These are phyloP conservation scores for Rafetus swinhoei DNA, from an alignment of 2,113 vertebrate species.

Conservation along the genomic window DNA sequence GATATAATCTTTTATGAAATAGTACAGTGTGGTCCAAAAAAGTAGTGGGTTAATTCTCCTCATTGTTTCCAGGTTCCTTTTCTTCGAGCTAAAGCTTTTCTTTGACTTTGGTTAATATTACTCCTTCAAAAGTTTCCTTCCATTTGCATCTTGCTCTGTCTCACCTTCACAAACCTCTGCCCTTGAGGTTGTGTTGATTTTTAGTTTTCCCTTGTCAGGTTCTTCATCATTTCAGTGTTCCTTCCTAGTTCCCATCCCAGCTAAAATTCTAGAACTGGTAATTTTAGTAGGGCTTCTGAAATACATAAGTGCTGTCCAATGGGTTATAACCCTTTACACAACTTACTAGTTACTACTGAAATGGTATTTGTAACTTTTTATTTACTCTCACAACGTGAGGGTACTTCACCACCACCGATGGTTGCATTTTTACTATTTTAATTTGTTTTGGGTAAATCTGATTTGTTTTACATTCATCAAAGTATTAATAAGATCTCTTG, in stretches of 20 bases:
- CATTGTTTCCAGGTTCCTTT: neutral
- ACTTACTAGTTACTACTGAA: neutral
- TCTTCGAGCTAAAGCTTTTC: neutral
- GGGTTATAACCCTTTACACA: neutral
- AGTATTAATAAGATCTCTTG: neutral
- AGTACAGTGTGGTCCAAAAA: neutral
- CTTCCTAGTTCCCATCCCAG: neutral
- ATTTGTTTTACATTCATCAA: neutral
- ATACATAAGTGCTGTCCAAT: neutral
- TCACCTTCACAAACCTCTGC: neutral
- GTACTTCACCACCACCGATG: neutral
- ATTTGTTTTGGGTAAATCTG: neutral
- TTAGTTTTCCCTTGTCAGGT: neutral
- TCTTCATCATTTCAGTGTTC: neutral
- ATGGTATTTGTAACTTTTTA: neutral
- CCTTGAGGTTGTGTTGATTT: neutral
- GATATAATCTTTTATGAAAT: neutral
- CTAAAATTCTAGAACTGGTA: neutral
- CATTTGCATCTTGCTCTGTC: neutral
- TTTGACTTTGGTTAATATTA: neutral
- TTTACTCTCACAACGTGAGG: neutral
- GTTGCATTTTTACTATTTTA: neutral
- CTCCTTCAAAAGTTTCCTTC: neutral
- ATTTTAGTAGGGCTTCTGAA: neutral
- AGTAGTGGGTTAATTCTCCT: rapidly evolving